Base-by-base conservation (phyloP, 1,140 invertebrate genomes). In the Ostrea denselamellosa region DNA sequence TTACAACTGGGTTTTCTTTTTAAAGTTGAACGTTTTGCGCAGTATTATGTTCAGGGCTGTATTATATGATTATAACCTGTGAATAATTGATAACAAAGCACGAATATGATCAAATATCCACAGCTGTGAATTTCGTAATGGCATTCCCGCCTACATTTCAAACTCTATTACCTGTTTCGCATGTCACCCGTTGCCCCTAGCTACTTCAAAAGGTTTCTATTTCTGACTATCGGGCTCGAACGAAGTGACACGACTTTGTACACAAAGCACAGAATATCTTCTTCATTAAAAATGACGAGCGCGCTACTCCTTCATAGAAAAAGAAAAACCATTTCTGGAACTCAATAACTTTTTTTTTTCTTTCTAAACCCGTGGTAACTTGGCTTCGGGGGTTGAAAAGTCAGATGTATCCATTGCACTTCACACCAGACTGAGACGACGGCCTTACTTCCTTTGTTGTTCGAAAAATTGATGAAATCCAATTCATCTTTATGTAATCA, bases 401-500 rank as follows among this genome's bases (percentile, higher is more conserved):
- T 77, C 25, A 77, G 14, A 77, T 25, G 68, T 77, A 77, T 77
- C 68, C 68, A 10, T 77, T 34, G 10, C 68, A 77, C 68, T 77
- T 77, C 68, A 25, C 22, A 8, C 8, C 68, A 77, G 68, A 77
- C 68, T 9, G 28, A 9, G 5, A 25, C 28, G 22, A 14, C 68
- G 68, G 68, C 10, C 9, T 77, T 10, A 77, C 68, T 77, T 77
- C 68, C 68, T 22, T 9, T 25, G 68, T 14, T 34, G 28, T 77
- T 77, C 68, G 25, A 77, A 77, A 62, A 77, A 62, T 12, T 25
- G 68, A 77, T 77, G 68, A 28, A 77, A 77, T 77, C 22, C 68
- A 25, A 34, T 77, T 77, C 68, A 77, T 10, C 68, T 77, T 77
- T 77, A 77, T 77, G 68, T 77, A 77, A 77, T 77, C 68, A 34